Percentiles rank a stretch among this genome's conserved stretches.
Conservation (phyloP, 2,797 vertebrate genomes). For the Chelmon rostratus region DNA sequence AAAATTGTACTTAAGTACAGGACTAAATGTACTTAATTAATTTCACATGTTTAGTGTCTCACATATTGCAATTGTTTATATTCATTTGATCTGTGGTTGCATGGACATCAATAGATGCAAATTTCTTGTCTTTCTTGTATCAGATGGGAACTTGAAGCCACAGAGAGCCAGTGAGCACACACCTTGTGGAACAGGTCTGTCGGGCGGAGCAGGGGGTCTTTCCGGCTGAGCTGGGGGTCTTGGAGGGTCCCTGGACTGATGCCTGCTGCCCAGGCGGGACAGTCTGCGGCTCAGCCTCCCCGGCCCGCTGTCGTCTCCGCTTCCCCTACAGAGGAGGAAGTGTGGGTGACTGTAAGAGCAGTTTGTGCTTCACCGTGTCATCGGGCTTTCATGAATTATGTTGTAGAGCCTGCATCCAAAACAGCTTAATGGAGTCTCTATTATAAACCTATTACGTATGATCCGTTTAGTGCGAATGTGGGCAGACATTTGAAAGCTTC, state of each 20-base stretch:
- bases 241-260: constrained; percentile 77
- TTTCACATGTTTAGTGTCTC: background rate
- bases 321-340: constrained; percentile 64
- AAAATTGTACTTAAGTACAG: background rate
- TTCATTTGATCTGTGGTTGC: background rate
- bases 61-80: background rate
- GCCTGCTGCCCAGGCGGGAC: constrained; percentile 81
- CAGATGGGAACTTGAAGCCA: background rate
- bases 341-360: background rate
- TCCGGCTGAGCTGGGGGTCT: constrained; percentile 76
- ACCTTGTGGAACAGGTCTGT: constrained; percentile 67
- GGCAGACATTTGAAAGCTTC: no score
- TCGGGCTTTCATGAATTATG: background rate
- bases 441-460: background rate
- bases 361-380: background rate
- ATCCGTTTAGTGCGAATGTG: background rate
- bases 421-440: background rate
- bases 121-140: background rate
- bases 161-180: background rate
- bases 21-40: background rate
- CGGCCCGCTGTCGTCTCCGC: constrained; percentile 74
- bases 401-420: background rate
- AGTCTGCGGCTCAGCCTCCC: constrained; percentile 80
- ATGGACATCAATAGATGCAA: no score
- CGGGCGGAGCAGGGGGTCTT: constrained; percentile 59